Conservation (phyloP, 2,797 vertebrate species). For the Calcarius lapponicus region DNA sequence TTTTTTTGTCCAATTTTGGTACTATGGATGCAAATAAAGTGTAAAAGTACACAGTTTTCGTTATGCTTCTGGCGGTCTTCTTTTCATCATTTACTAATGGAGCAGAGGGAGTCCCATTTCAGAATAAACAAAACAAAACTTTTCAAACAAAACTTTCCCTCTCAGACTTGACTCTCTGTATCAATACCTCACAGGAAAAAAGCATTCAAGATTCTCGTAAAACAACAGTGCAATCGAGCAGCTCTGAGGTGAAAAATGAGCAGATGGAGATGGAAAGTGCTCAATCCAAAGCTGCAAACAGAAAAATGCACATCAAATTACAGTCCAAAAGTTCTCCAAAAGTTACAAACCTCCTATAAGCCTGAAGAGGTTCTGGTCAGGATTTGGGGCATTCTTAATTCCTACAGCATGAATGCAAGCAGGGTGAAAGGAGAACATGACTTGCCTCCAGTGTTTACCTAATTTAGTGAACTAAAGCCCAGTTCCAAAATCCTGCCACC, state of each 20-base stretch:
- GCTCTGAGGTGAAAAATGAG: background rate
- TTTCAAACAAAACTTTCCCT: background rate
- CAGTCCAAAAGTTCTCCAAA: background rate
- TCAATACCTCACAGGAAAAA: background rate
- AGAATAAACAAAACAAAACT: background rate
- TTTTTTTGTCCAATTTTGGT: background rate
- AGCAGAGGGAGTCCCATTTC: background rate
- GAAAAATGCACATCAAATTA: background rate
- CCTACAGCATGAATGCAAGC: background rate
- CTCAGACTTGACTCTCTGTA: background rate
- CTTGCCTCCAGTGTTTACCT: background rate
- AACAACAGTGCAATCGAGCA: background rate
- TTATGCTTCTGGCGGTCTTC: background rate
- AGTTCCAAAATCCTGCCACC: background rate
- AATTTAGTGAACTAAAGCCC: background rate
- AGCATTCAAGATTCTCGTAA: background rate
- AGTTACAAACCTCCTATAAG: background rate
- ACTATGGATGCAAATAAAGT: background rate
- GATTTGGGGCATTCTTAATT: background rate
- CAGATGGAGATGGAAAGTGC: background rate
- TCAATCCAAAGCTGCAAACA: background rate
- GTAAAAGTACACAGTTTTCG: background rate
- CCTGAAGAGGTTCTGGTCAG: background rate
- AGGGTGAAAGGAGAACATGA: background rate
- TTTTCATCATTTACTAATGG: background rate